phyloP scores from a whole-genome alignment of 2,113 vertebrate genomes.

The Silurus asotus region DNA sequence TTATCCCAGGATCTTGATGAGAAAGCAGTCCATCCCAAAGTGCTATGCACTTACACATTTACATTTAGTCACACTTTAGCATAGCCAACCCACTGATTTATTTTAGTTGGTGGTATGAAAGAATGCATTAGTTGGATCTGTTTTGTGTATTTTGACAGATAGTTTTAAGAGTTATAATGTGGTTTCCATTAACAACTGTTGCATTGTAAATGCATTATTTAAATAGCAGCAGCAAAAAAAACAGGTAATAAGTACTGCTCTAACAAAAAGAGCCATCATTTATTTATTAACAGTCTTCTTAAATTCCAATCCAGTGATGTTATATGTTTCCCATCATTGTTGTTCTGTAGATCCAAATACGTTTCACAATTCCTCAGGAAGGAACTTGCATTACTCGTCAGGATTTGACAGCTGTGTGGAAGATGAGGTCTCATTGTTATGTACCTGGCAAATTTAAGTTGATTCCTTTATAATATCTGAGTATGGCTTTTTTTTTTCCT shows the following conservation, averaged over 20 bases:
- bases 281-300: neutral
- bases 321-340: slow-evolving; percentile 7
- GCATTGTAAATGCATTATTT: neutral
- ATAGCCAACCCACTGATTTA: too few relatives aligned
- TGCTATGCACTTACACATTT: neutral
- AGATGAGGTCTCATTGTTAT: slow-evolving; percentile 3
- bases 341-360: neutral
- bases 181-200: neutral
- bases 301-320: neutral
- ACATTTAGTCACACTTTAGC: too few relatives aligned
- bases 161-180: neutral
- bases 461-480: neutral
- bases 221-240: neutral
- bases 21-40: neutral
- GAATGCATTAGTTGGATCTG: neutral
- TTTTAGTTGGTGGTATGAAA: too few relatives aligned
- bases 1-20: neutral
- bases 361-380: slow-evolving; percentile 1
- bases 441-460: slow-evolving; percentile 38
- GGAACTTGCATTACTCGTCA: neutral
- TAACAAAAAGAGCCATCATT: neutral
- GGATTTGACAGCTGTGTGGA: neutral
- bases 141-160: neutral
- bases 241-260: neutral
- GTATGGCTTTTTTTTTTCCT: neutral